Evolutionary conservation across 2,888 invertebrate genomes (phyloP).

Genomic region (Candidula unifasciata): DNA sequence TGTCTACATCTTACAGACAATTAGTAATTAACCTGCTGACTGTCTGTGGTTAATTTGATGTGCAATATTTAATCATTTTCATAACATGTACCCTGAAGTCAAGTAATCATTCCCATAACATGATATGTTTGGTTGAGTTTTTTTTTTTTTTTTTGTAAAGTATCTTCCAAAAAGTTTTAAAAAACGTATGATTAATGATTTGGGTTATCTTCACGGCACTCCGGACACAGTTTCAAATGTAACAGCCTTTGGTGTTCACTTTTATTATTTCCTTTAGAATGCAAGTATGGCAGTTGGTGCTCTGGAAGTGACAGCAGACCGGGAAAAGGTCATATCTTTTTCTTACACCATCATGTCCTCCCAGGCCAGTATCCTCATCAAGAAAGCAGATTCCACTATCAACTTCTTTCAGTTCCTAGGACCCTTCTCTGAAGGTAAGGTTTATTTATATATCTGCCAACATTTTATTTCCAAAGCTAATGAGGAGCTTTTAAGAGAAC

Average conservation of each 20-base stretch:
- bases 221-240: neutral
- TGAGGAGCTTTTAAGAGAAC: no score
- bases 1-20: no score
- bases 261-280: conserved; percentile 59
- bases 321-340: conserved; percentile 68
- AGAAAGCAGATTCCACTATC: conserved; percentile 60
- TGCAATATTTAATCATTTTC: no score
- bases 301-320: conserved; percentile 67
- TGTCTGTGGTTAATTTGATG: no score
- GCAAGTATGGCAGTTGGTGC: conserved; percentile 70
- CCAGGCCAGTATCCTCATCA: conserved; percentile 65
- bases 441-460: neutral
- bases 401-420: conserved; percentile 65
- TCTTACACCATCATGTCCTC: conserved; percentile 71
- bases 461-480: neutral
- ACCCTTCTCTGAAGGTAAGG: conserved; percentile 54
- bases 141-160: no score
- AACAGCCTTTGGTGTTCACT: neutral
- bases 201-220: no score
- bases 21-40: no score
- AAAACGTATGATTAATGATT: no score
- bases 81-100: no score
- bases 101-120: no score
- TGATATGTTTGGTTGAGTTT: no score
- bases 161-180: no score